Evolutionary conservation across 2,797 vertebrate species (phyloP), one percentile per base, ranked within the genome.

Genomic region (Melanotaenia parkinsoni): DNA sequence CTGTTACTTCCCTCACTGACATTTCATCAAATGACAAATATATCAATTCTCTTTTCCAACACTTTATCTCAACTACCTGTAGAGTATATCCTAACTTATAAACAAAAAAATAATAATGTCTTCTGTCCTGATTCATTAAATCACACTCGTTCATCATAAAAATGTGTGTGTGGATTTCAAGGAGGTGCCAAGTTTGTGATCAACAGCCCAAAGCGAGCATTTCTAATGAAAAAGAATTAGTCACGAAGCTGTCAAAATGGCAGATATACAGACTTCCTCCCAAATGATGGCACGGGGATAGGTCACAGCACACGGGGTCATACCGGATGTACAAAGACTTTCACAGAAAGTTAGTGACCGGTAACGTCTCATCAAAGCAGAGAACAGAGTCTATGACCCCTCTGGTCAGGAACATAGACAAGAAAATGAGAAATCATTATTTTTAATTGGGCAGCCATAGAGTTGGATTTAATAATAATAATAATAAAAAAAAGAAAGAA

Each of bases 121-220:
- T 54, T 67, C 67, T 57, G 37, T 70, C 63, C n/a, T 59, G 63
- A 58, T 72, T 72, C 79, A 76, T 77, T 26, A 61, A 72, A 9
- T 72, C 53, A 26, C 30, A 28, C 12, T 47, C 32, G 32, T 7
- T 33, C 32, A 33, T 33, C 0, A n/a, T 7, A 51, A 30, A 70
- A 30, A 13, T 43, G 56, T 56, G 67, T 57, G 33, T 22, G 70
- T 76, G 43, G 28, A 45, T 68, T 57, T 79, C 61, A 60, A 28
- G 50, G 64, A 68, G 63, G 47, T 82, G 79, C 80, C 73, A 84
- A 90, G 79, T 77, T 81, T 93, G 89, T 95, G 94, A 94, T 95
- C 93, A 94, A 57, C 81, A 89, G 93, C 80, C 94, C 92, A 90
- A 92, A 88, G 86, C 88, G 71, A 72, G 71, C 22, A 86, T 70